Base-by-base conservation (phyloP, 2,113 vertebrate species). In the Archocentrus centrarchus region DNA sequence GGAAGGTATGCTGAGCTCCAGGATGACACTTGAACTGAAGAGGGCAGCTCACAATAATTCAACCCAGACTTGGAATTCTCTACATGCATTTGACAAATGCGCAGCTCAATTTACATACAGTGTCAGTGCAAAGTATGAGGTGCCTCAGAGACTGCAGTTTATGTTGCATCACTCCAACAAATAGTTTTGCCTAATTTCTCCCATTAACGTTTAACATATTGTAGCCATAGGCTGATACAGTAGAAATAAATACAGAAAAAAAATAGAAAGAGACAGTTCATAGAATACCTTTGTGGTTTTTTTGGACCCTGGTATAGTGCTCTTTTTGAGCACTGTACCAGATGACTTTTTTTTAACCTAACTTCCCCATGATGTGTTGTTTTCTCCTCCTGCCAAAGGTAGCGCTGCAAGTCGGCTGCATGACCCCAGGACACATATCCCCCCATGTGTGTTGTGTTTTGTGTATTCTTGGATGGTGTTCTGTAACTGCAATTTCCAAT, bases 131-230 rank as follows among this genome's bases (percentile, higher is more conserved):
- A 32, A 73, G 53, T 73, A 53, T 32, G 44, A 73, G 53, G 44
- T 20, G 27, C 47, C 68, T 50, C 47, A n/a, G 68, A 73, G 68
- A 73, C 68, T 0, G 1, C 47, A 73, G 47, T 73, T 73, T 11
- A n/a, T 73, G 27, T 73, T 32, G 47, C 27, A 53, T 53, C 66
- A 73, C 17, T n/a, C 53, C 47, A 73, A 53, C 44, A 53, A 73
- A 18, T 50, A 7, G 20, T 73, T 53, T 55, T 55, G 47, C 68
- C 68, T 53, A 5, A n/a, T 55, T 73, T 73, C 47, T 73, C 53
- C 47, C 32, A 55, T 73, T 73, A 73, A 55, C 68, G 27, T 73
- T 35, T 55, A 55, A 35, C 47, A 73, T 35, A 73, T 73, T 73
- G 10, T 14, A 55, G 13, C 30, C 47, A 73, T 32, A 47, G 68